phyloP scores from a whole-genome alignment of 2,888 invertebrate species.

The Ophraella communa region DNA sequence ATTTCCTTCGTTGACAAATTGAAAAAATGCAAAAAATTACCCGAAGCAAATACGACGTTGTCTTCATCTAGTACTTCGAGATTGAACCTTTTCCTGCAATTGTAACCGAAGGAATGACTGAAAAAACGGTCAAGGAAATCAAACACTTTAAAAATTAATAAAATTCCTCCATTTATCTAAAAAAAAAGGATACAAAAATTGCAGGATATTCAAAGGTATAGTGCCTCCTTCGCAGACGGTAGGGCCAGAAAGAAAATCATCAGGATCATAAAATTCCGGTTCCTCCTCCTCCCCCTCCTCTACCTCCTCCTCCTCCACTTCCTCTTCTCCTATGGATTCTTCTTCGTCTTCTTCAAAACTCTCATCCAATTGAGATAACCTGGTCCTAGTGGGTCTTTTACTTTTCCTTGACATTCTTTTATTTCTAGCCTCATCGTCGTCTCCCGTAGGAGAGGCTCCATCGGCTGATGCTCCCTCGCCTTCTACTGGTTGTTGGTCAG shows the following conservation, averaged over 20 bases:
- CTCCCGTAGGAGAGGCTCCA: too few relatives aligned
- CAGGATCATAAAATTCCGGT: constrained; percentile 49
- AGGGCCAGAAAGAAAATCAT: constrained; percentile 67
- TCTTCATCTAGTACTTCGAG: constrained; percentile 77
- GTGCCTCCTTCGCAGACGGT: constrained; percentile 63
- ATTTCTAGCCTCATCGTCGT: too few relatives aligned
- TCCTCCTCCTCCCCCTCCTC: constrained; percentile 29
- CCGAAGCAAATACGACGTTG: constrained; percentile 79
- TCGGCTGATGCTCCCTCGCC: too few relatives aligned
- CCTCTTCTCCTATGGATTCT: not conserved
- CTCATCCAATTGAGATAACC: too few relatives aligned
- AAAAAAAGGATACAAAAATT: constrained; percentile 72
- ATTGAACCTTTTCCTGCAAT: constrained; percentile 82
- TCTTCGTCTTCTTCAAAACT: not conserved
- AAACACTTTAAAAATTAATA: not conserved
- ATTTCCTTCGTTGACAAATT: constrained; percentile 70
- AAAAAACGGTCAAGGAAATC: constrained; percentile 37
- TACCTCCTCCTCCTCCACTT: constrained; percentile 22
- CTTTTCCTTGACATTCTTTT: too few relatives aligned
- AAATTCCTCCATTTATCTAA: not conserved
- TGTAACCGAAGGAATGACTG: constrained; percentile 87
- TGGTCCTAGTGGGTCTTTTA: too few relatives aligned
- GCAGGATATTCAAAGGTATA: constrained; percentile 66
- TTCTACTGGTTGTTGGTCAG: too few relatives aligned
- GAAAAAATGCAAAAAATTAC: constrained; percentile 81